Evolutionary conservation across 2,888 invertebrate species (phyloP).

Genomic region (Tetramorium bicarinatum): DNA sequence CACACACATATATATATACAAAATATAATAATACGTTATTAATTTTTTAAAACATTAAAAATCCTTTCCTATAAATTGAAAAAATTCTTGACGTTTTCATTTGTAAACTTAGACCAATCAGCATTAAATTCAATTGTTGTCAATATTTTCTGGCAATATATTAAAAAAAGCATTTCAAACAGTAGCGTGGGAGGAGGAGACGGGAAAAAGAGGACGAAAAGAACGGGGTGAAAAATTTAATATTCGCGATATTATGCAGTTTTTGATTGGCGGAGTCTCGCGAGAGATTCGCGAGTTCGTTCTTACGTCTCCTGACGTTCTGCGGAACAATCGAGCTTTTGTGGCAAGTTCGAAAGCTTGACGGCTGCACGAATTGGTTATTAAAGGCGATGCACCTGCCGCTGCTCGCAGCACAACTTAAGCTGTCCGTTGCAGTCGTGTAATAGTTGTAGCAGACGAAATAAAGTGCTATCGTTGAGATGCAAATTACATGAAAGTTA

Average conservation of each 20-base stretch:
- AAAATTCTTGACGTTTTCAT: not conserved
- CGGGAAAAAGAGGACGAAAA: not conserved
- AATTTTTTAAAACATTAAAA: not conserved
- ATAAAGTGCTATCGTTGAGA: conserved; percentile 10
- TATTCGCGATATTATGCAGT: conserved; percentile 66
- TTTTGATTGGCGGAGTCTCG: conserved; percentile 48
- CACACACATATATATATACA: not conserved
- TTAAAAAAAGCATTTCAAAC: conserved; percentile 39
- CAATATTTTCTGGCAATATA: conserved; percentile 64
- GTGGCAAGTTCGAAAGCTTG: conserved; percentile 55
- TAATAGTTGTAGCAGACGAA: conserved; percentile 29
- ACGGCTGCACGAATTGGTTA: conserved; percentile 54
- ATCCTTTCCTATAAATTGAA: conserved; percentile 17
- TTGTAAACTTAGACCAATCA: not conserved
- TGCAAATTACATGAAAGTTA: conserved; percentile 17
- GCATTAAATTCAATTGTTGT: conserved; percentile 56
- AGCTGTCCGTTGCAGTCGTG: conserved; percentile 49
- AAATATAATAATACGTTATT: not conserved
- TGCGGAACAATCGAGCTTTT: conserved; percentile 49
- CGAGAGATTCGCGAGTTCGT: conserved; percentile 50
- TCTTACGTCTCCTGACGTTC: conserved; percentile 44
- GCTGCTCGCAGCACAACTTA: conserved; percentile 40
- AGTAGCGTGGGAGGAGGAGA: not conserved
- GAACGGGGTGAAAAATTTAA: conserved; percentile 62
- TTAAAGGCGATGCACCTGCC: conserved; percentile 52